Evolutionary conservation across 2,888 invertebrate species (phyloP), one percentile per base, ranked within the genome.

Genomic region (Arrhopalites spinosus): DNA sequence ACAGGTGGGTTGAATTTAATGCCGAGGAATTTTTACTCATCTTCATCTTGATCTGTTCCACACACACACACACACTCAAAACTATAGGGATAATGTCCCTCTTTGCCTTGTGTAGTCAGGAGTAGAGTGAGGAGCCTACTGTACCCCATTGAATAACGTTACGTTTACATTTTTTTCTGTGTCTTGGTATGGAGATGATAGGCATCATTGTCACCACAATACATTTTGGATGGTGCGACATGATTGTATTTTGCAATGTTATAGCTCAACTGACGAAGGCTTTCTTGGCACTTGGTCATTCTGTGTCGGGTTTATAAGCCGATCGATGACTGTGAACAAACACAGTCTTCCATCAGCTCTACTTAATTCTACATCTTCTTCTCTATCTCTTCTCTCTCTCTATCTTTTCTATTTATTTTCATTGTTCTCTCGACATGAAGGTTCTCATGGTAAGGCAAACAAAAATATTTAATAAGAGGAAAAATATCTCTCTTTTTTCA

Each of bases 281-380:
- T 71, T 69, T 74, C 61, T 74, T 74, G 74, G 74, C 74, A 74
- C 74, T 36, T 67, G 74, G 74, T 74, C 74, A 74, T 59, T 63
- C 56, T 59, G 43, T 68, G 56, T 69, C 67, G 73, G 74, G 74
- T 74, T 68, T 74, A 74, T 74, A 74, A 74, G 74, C 45, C 45
- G 59, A 68, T 69, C 69, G 43, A 36, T 45, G 45, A 7, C 45
- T 47, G 36, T 61, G 25, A 25, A 36, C 29, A 67, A 66, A 25
- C 74, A 74, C 74, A 74, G 59, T 74, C 67, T 68, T 67, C 74
- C 68, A 68, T 29, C 74, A 68, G 59, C 74, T 53, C 59, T 74
- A 74, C 68, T 69, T 74, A 59, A 68, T 68, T 74, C 73, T 73
- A 63, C 74, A 74, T 68, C 74, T 74, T 74, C 74, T 74, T 56